A percentile compares a stretch with the other conserved stretches of the same genome.
These are phyloP conservation scores for Rhyacichthys aspro DNA, from an alignment of 2,797 vertebrate species.

Conservation along the genomic window DNA sequence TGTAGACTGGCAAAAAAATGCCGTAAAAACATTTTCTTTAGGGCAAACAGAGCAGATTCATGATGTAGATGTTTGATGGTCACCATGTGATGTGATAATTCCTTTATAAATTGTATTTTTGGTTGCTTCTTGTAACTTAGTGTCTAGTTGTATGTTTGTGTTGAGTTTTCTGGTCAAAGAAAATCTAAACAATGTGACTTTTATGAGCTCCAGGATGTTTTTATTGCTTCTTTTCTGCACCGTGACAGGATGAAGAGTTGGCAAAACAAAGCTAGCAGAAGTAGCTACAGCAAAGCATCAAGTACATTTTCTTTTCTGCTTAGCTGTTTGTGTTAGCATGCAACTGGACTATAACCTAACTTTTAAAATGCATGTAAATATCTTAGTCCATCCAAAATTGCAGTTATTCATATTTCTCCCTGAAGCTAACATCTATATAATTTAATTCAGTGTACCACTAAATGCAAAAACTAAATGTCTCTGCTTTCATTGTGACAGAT, in stretches of 20 bases:
- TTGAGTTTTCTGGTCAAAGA: slow-evolving; percentile 1
- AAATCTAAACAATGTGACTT: slow-evolving; percentile 10
- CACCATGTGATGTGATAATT: background rate
- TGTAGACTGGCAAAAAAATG: slow-evolving; percentile 31
- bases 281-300: background rate
- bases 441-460: too few relatives aligned
- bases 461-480: too few relatives aligned
- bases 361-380: too few relatives aligned
- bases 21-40: slow-evolving; percentile 20
- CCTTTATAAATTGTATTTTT: slow-evolving; percentile 1
- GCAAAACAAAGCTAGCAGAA: slow-evolving; percentile 7
- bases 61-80: background rate
- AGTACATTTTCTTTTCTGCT: slow-evolving; percentile 3
- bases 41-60: background rate
- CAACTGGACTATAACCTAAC: too few relatives aligned
- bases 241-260: slow-evolving; percentile 6
- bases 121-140: background rate
- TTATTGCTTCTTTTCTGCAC: slow-evolving; percentile 6
- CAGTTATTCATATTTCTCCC: too few relatives aligned
- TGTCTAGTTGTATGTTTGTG: background rate
- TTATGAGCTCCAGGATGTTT: slow-evolving; percentile 6
- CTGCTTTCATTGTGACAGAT: too few relatives aligned
- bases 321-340: background rate
- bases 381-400: too few relatives aligned
- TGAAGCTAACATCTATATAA: too few relatives aligned